Evolutionary conservation across 2,888 invertebrate species (phyloP).

Genomic region (Dinocampus coccinellae): DNA sequence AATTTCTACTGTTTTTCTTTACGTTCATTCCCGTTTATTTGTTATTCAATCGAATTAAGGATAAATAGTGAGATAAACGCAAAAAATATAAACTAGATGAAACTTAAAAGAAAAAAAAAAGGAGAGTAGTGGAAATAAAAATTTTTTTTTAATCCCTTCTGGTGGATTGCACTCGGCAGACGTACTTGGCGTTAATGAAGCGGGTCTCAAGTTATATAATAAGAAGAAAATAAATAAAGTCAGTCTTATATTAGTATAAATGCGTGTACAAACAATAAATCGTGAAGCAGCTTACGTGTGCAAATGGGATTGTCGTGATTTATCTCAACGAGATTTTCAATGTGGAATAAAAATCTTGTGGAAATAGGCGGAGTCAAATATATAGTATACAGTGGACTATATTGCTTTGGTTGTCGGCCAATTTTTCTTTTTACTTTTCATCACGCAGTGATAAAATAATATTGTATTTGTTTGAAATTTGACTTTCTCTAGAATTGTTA

Average conservation of each 20-base stretch:
- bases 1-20: no score
- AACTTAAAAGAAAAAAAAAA: conserved; percentile 14
- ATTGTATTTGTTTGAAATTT: no score
- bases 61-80: neutral
- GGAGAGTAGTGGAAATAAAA: conserved; percentile 32
- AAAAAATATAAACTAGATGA: no score
- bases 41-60: conserved; percentile 2
- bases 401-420: conserved; percentile 9
- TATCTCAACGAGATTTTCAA: conserved; percentile 56
- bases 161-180: conserved; percentile 14
- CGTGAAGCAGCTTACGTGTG: conserved; percentile 43
- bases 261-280: conserved; percentile 51
- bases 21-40: neutral
- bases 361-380: conserved; percentile 6
- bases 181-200: conserved; percentile 42
- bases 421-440: no score
- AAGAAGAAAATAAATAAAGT: conserved; percentile 27
- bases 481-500: no score
- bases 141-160: neutral
- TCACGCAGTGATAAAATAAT: no score
- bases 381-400: neutral
- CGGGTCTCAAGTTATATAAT: conserved; percentile 38
- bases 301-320: conserved; percentile 54
- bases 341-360: conserved; percentile 51
- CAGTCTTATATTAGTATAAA: conserved; percentile 37